Conservation (phyloP, 2,797 vertebrate species). For the Podarcis siculus region DNA sequence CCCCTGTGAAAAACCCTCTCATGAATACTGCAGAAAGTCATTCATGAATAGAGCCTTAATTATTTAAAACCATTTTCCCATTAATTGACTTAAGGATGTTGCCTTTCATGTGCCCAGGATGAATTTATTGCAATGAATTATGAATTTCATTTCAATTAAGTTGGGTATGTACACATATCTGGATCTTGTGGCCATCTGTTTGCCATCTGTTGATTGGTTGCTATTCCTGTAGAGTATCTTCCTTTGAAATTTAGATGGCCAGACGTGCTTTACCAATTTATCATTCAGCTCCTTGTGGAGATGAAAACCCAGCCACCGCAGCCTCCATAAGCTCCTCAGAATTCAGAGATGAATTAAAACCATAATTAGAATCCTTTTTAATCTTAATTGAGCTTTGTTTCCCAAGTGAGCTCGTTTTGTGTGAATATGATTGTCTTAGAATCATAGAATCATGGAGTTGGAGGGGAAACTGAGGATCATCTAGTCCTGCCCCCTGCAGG, state of each 20-base stretch:
- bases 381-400: slow-evolving; percentile 24
- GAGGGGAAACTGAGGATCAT: too few relatives aligned
- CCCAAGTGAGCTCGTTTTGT: not conserved
- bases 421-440: not conserved
- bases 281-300: slow-evolving; percentile 35
- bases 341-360: slow-evolving; percentile 39
- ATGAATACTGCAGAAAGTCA: slow-evolving; percentile 60
- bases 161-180: slow-evolving; percentile 51
- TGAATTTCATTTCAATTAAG: slow-evolving; percentile 68
- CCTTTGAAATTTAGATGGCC: slow-evolving; percentile 46
- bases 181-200: slow-evolving; percentile 56
- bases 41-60: slow-evolving; percentile 62
- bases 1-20: slow-evolving; percentile 39
- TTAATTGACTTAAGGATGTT: slow-evolving; percentile 60
- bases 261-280: slow-evolving; percentile 23
- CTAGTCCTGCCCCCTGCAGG: too few relatives aligned
- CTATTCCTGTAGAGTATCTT: slow-evolving; percentile 35
- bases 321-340: not conserved
- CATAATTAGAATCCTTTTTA: slow-evolving; percentile 15
- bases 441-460: too few relatives aligned
- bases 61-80: slow-evolving; percentile 57
- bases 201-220: slow-evolving; percentile 63
- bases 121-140: slow-evolving; percentile 62
- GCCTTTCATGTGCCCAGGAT: slow-evolving; percentile 58
- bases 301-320: slow-evolving; percentile 4